Evolutionary conservation across 2,113 vertebrate species (phyloP).

Genomic region (Dromiciops gliroides): DNA sequence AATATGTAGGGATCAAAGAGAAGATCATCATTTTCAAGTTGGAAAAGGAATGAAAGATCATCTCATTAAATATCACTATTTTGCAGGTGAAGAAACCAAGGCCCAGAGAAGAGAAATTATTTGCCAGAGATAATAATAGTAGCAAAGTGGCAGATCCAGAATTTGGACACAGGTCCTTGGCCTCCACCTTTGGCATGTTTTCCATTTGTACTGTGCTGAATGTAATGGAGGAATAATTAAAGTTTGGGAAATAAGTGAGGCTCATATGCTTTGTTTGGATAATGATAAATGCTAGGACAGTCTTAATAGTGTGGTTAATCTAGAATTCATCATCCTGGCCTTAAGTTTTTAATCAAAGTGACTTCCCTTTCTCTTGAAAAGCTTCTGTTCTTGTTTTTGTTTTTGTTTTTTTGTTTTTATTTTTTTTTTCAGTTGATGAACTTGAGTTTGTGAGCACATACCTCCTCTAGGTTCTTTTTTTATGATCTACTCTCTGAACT

Average conservation of each 20-base stretch:
- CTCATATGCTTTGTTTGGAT: neutral
- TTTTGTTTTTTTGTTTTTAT: no score
- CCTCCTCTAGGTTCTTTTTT: neutral
- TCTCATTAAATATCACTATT: neutral
- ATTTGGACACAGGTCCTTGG: neutral
- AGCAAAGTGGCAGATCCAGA: neutral
- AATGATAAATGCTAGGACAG: neutral
- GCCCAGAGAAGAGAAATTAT: neutral
- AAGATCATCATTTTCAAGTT: neutral
- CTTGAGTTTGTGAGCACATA: neutral
- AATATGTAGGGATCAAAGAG: neutral
- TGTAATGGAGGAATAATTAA: neutral
- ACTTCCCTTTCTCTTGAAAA: neutral
- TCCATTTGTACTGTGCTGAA: neutral
- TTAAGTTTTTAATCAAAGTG: neutral
- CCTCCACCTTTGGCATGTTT: neutral
- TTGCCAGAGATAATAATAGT: neutral
- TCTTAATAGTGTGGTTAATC: neutral
- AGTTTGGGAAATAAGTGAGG: neutral
- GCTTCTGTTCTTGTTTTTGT: no score
- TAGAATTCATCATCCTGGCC: neutral
- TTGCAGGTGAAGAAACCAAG: neutral
- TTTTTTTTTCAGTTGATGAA: neutral
- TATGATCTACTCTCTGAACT: neutral
- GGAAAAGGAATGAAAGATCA: neutral